Conservation (phyloP, 2,888 invertebrate genomes). For the Drosophila mimica region DNA sequence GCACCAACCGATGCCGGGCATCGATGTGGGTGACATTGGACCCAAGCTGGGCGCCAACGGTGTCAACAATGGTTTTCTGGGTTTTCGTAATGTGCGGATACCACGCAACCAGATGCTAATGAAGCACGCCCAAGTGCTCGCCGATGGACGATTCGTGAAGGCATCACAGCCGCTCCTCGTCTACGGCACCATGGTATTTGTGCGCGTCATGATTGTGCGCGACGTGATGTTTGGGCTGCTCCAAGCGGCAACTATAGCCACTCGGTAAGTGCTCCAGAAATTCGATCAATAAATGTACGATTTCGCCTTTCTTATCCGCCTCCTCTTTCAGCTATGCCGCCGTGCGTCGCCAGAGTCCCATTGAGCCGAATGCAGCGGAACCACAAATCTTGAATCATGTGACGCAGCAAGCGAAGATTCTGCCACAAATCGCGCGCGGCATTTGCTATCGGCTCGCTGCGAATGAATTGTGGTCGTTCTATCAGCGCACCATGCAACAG, state of each 20-base stretch:
- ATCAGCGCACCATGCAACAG: slow-evolving; percentile 91
- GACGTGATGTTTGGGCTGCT: slow-evolving; percentile 91
- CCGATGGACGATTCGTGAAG: slow-evolving; percentile 94
- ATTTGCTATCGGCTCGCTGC: slow-evolving; percentile 92
- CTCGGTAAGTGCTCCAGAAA: slow-evolving; percentile 86
- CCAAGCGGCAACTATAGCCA: slow-evolving; percentile 95
- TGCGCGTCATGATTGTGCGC: slow-evolving; percentile 92
- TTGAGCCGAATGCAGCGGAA: slow-evolving; percentile 91
- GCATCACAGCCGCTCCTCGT: slow-evolving; percentile 92
- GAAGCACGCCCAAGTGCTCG: slow-evolving; percentile 96
- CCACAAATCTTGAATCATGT: slow-evolving; percentile 96
- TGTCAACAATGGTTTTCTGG: slow-evolving; percentile 96
- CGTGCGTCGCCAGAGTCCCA: slow-evolving; percentile 94
- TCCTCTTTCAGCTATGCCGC: slow-evolving; percentile 88
- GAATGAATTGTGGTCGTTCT: slow-evolving; percentile 92
- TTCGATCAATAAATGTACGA: not conserved
- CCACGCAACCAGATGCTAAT: slow-evolving; percentile 95
- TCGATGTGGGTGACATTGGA: slow-evolving; percentile 97
- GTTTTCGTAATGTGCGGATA: slow-evolving; percentile 93
- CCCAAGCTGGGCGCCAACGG: slow-evolving; percentile 95
- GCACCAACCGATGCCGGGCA: slow-evolving; percentile 93
- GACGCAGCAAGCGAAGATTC: slow-evolving; percentile 96
- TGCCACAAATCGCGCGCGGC: slow-evolving; percentile 92
- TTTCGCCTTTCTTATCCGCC: not conserved
- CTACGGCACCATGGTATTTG: slow-evolving; percentile 95